These are phyloP conservation scores for Charanyca ferruginea DNA, from an alignment of 2,888 invertebrate genomes.

Conservation along the genomic window DNA sequence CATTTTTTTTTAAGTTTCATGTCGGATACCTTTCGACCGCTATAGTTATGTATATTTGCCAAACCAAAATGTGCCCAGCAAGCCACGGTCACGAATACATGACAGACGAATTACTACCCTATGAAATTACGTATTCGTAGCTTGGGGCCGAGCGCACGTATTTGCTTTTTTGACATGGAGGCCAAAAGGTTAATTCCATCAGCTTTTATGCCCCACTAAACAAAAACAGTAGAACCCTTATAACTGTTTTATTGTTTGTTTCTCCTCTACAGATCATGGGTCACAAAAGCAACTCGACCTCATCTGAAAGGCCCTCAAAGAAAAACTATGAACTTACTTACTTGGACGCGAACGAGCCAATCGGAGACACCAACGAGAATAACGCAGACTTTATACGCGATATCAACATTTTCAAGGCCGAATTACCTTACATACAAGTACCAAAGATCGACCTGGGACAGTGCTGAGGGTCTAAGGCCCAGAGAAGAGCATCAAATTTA, in stretches of 20 bases:
- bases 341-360: constrained; percentile 72
- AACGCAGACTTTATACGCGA: constrained; percentile 77
- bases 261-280: constrained; percentile 78
- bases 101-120: too few species aligned
- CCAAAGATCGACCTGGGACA: constrained; percentile 75
- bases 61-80: too few species aligned
- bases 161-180: too few species aligned
- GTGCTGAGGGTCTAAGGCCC: constrained; percentile 70
- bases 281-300: constrained; percentile 69
- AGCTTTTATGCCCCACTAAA: too few species aligned
- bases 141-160: too few species aligned
- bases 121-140: too few species aligned
- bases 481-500: constrained; percentile 1
- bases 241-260: not conserved
- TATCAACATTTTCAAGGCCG: constrained; percentile 73
- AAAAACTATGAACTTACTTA: constrained; percentile 73
- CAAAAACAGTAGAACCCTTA: not conserved
- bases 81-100: too few species aligned
- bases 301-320: constrained; percentile 52
- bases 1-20: too few species aligned
- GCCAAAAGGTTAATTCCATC: too few species aligned
- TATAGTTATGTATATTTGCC: too few species aligned
- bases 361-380: constrained; percentile 74
- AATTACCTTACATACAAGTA: constrained; percentile 73
- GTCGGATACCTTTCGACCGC: too few species aligned